Base-by-base conservation (phyloP, 2,888 invertebrate species). In the Azorinus chamasolen region DNA sequence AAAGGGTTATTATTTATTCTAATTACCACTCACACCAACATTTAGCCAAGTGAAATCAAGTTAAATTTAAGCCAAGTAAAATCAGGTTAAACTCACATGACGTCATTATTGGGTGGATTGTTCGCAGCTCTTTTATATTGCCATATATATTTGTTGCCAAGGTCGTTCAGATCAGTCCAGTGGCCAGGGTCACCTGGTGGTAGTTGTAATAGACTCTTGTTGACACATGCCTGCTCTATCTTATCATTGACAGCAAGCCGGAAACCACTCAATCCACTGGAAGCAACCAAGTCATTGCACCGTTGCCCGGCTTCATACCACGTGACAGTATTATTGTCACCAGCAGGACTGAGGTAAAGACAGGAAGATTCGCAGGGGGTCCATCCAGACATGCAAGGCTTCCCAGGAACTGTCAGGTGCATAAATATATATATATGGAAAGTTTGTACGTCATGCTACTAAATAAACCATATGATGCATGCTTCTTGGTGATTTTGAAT, bases 121-220 rank as follows among this genome's bases (percentile, higher is more conserved):
- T 76, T 71, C 4, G 37, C 71, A 16, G 54, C 73, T 18, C 70
- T 73, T 22, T 63, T 54, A 53, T 72, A 86, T 22, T 65, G 59
- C 86, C 86, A 87, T 1, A 86, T 51, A 4, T 85, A 83, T 54
- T 82, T 79, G 2, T 54, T 32, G 18, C 57, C 39, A 4, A 75
- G 46, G 48, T 86, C 87, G 51, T 65, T 84, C 16, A 87, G 59
- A 46, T 80, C 86, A 1, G 84, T 86, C 87, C 86, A 87, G 72
- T 78, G 86, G 5, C 76, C 77, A 1, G 75, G 68, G 1, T 68
- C 51, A 4, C 72, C 70, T 1, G 55, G 50, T 12, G 73, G 75
- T 32, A 70, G 51, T 48, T 62, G 37, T 4, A 41, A 45, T 32
- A 79, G 43, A 12, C 51, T 27, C 4, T 14, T 16, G 41, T 73